These are phyloP conservation scores for Poicephalus gulielmi DNA, from an alignment of 2,113 vertebrate genomes.

Conservation along the genomic window DNA sequence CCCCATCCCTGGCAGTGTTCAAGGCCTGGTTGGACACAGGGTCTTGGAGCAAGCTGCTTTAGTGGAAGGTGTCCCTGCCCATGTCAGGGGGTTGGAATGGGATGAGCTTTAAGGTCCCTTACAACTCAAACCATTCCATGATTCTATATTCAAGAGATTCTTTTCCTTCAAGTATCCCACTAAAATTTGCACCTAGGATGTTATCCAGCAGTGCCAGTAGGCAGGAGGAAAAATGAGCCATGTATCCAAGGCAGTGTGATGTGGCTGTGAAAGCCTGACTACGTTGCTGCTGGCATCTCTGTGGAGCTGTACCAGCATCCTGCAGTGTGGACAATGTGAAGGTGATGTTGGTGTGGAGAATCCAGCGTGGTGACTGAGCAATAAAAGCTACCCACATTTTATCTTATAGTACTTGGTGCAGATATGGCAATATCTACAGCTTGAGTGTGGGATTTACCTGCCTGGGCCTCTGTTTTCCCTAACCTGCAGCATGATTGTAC, in stretches of 20 bases:
- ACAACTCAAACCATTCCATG: not conserved
- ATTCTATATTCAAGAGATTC: not conserved
- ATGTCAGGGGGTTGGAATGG: not conserved
- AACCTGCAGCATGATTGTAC: not conserved
- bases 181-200: not conserved
- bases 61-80: not conserved
- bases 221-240: not conserved
- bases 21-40: not conserved
- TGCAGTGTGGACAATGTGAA: not conserved
- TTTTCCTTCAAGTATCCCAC: not conserved
- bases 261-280: not conserved
- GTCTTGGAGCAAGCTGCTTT: not conserved
- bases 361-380: not conserved
- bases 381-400: not conserved
- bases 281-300: not conserved
- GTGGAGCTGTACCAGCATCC: not conserved
- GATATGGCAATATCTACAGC: not conserved
- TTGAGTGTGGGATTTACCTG: not conserved
- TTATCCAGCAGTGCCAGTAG: not conserved
- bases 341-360: not conserved
- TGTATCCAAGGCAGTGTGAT: not conserved
- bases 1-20: not conserved
- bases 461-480: not conserved
- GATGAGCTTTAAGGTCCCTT: not conserved
- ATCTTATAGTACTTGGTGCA: not conserved